phyloP scores from a whole-genome alignment of 2,888 invertebrate species.

The Orchesellides sinensis region DNA sequence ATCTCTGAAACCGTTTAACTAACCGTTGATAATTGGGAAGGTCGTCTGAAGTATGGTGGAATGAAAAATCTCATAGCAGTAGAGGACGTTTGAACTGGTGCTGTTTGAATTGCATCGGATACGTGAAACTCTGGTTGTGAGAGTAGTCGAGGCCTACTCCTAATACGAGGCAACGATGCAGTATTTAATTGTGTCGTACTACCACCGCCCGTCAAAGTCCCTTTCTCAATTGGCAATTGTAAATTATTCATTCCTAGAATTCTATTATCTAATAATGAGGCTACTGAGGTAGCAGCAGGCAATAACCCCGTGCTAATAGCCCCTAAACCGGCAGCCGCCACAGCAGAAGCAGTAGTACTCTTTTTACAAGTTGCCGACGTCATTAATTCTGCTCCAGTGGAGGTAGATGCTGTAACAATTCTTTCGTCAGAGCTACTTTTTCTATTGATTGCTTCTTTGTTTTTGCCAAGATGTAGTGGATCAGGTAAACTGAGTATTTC shows the following conservation, averaged over 20 bases:
- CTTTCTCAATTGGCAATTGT: conserved; percentile 19
- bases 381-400: conserved; percentile 3
- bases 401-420: no score
- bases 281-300: conserved; percentile 49
- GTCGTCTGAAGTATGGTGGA: conserved; percentile 69
- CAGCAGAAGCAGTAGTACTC: neutral
- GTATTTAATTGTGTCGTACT: conserved; percentile 5
- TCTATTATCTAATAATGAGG: conserved; percentile 51
- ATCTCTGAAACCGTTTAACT: conserved; percentile 38
- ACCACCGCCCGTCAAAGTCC: neutral
- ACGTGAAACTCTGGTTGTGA: conserved; percentile 66
- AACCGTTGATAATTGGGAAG: conserved; percentile 72
- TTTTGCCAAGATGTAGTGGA: no score
- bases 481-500: conserved; percentile 52
- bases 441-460: neutral
- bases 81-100: conserved; percentile 45
- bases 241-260: conserved; percentile 54
- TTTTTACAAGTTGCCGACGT: neutral
- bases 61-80: conserved; percentile 66
- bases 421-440: conserved; percentile 45
- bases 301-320: conserved; percentile 53
- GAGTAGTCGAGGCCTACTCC: conserved; percentile 60
- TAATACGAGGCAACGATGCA: conserved; percentile 43
- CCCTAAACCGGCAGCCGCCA: conserved; percentile 34
- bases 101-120: conserved; percentile 67